Evolutionary conservation across 1,140 invertebrate genomes (phyloP), one percentile per base, ranked within the genome.

Genomic region (Lycorma delicatula): DNA sequence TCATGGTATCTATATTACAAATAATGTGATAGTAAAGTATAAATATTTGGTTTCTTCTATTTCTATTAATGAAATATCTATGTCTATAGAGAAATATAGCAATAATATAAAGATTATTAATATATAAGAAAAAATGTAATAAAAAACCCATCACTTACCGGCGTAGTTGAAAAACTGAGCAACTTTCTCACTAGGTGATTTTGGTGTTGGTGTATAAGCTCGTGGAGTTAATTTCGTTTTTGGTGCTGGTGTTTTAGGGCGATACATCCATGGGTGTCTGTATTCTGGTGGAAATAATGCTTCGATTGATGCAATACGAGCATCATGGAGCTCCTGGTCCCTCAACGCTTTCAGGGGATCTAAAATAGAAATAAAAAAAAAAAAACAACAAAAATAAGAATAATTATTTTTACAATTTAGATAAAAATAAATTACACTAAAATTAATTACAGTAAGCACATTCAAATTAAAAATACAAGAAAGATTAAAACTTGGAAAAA

Each of bases 121-220:
- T 9, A 34, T 9, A 34, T n/a, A 34, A n/a, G n/a, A 34, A n/a
- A 34, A 47, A 47, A 47, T 7, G 44, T 7, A 47, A 13, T 6
- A 47, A 22, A 16, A 13, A 22, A 22, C 6, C 6, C 44, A 47
- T 50, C 2, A 50, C 22, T 50, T 2, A 50, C 48, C 48, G 18
- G 48, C 48, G n/a, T 50, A 50, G 27, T 25, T 50, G 48, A 50
- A 50, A 23, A 16, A 29, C 23, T 25, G 48, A 16, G 20, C 48
- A 5, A 50, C 22, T 6, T 29, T 23, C 18, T 55, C 34, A 18
- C 34, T 38, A 34, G 20, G 53, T 13, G 34, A 46, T 22, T 25
- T 34, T 22, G 4, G 26, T 16, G 23, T 22, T n/a, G 5, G 11
- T 6, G 16, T n/a, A 26, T 25, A 29, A 4, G 22, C 23, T 7